Evolutionary conservation across 2,888 invertebrate genomes (phyloP).

Genomic region (Osedax frankpressi): DNA sequence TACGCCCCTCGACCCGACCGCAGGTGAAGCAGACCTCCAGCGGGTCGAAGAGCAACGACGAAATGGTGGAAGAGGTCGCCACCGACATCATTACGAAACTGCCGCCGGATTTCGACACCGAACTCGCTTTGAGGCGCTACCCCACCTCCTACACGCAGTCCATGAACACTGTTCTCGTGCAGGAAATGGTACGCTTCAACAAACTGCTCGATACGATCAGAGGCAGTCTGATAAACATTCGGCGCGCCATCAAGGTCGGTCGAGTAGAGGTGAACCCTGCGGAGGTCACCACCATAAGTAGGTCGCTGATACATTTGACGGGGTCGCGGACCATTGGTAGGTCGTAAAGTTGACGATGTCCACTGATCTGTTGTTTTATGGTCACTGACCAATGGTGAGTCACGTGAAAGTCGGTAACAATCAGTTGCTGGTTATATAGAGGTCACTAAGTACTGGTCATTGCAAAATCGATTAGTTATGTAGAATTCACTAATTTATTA

Average conservation of each 20-base stretch:
- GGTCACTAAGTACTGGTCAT: too few species aligned
- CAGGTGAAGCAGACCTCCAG: conserved; percentile 41
- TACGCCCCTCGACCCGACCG: not conserved
- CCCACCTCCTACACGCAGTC: conserved; percentile 29
- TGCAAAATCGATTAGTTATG: too few species aligned
- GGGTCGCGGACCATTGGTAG: too few species aligned
- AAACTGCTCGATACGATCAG: conserved; percentile 13
- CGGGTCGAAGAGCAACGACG: conserved; percentile 56
- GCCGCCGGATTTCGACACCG: conserved; percentile 31
- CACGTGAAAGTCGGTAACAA: too few species aligned
- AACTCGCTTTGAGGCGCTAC: conserved; percentile 27
- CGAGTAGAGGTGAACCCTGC: not conserved
- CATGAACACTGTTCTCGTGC: conserved; percentile 35
- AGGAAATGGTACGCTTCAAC: conserved; percentile 35
- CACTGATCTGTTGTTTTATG: too few species aligned
- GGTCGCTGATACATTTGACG: too few species aligned
- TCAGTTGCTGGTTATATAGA: too few species aligned
- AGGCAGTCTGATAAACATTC: conserved; percentile 1
- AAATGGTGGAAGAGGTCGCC: conserved; percentile 61
- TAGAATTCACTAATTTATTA: too few species aligned
- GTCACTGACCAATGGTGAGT: too few species aligned
- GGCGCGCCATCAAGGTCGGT: conserved; percentile 9
- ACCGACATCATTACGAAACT: conserved; percentile 57
- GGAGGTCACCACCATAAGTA: too few species aligned
- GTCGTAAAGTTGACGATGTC: too few species aligned